A percentile compares a stretch with the other conserved stretches of the same genome.
These are phyloP conservation scores for Strongylocentrotus purpuratus DNA, from an alignment of 35 echinoderm and acorn worm genomes.

Conservation along the genomic window DNA sequence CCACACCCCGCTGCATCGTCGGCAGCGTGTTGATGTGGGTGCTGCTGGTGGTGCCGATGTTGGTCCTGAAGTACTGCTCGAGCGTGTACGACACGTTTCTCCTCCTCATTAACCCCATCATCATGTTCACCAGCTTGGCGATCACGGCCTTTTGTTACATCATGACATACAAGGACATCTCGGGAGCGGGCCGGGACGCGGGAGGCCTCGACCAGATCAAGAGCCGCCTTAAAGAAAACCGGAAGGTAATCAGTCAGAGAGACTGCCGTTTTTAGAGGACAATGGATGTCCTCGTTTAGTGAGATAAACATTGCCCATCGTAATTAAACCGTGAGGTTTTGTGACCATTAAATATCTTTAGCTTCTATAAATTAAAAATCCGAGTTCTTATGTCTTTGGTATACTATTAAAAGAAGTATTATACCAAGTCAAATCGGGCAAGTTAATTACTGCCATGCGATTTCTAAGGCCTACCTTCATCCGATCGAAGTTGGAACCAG, in stretches of 20 bases:
- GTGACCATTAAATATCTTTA: no score
- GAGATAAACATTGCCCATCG: no score
- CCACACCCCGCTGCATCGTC: slow-evolving; percentile 28
- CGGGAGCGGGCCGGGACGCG: not conserved
- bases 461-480: no score
- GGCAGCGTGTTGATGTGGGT: slow-evolving; percentile 44
- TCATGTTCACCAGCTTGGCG: slow-evolving; percentile 43
- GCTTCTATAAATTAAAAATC: no score
- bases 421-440: no score
- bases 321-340: no score
- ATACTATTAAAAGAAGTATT: no score
- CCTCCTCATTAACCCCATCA: slow-evolving; percentile 43
- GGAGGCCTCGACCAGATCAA: slow-evolving; percentile 30
- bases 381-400: no score
- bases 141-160: slow-evolving; percentile 40
- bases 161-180: slow-evolving; percentile 40
- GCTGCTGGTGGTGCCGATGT: slow-evolving; percentile 3
- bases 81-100: not conserved
- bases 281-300: no score
- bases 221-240: slow-evolving; percentile 24
- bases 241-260: not conserved
- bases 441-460: no score
- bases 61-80: slow-evolving; percentile 22
- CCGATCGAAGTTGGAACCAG: no score
- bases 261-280: not conserved